phyloP scores from a whole-genome alignment of 2,888 invertebrate genomes.

The Pristionchus maxplancki region DNA sequence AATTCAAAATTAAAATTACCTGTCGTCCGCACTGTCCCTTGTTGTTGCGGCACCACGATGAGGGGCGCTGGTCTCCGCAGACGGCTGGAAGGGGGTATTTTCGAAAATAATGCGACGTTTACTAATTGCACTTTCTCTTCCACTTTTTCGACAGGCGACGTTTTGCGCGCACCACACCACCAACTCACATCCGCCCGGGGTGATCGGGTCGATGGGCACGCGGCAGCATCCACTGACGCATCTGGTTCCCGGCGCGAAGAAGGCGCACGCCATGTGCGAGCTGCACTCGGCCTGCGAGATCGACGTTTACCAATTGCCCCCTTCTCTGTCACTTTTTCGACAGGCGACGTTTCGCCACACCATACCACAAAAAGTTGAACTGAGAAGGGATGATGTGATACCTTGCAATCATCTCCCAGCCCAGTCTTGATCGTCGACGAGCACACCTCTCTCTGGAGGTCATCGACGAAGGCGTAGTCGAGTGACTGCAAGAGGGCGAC shows the following conservation, averaged over 20 bases:
- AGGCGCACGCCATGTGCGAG: background rate
- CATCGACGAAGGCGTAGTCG: conserved; percentile 44
- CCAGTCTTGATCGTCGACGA: conserved; percentile 29
- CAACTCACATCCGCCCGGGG: background rate
- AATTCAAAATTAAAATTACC: no score
- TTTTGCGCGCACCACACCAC: no score
- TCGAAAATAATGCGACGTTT: background rate
- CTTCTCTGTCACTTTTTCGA: background rate
- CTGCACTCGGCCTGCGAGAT: conserved; percentile 42
- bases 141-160: no score
- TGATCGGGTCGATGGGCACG: background rate
- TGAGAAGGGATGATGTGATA: background rate
- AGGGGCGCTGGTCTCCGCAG: background rate
- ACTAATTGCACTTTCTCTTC: no score
- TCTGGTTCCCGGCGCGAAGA: background rate
- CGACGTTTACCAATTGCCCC: background rate
- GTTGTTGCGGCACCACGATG: background rate
- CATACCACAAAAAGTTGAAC: no score
- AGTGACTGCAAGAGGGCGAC: background rate
- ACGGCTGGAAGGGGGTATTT: background rate
- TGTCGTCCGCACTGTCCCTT: conserved; percentile 1
- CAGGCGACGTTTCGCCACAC: no score
- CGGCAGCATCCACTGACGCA: conserved; percentile 42
- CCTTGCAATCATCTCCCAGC: conserved; percentile 16
- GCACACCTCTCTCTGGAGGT: conserved; percentile 43